Evolutionary conservation across 2,888 invertebrate species (phyloP).

Genomic region (Drosophila pseudotalamancana): DNA sequence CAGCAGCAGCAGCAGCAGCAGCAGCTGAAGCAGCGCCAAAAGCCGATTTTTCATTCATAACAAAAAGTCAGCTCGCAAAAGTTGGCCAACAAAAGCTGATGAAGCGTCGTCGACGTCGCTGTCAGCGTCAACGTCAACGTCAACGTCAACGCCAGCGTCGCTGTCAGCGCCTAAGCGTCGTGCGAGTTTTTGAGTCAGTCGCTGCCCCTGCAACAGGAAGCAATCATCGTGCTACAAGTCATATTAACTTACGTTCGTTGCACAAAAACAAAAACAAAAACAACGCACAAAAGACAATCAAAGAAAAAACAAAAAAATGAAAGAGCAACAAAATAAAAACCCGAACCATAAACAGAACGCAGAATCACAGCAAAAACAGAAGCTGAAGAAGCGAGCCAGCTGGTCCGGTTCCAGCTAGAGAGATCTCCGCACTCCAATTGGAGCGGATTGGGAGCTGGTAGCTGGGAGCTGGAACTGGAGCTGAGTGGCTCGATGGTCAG

Average conservation of each 20-base stretch:
- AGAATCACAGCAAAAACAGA: constrained; percentile 78
- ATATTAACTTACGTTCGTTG: constrained; percentile 74
- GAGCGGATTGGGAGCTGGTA: constrained; percentile 32
- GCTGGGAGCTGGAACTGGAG: constrained; percentile 41
- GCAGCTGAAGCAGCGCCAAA: constrained; percentile 30
- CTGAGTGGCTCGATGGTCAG: constrained; percentile 48
- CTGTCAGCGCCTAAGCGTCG: constrained; percentile 68
- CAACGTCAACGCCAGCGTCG: constrained; percentile 1
- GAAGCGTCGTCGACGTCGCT: constrained; percentile 55
- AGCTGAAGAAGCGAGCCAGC: constrained; percentile 65
- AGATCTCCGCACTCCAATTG: constrained; percentile 37
- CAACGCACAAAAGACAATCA: too few species aligned
- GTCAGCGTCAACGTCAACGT: background rate
- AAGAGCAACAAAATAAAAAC: constrained; percentile 31
- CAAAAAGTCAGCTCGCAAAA: constrained; percentile 44
- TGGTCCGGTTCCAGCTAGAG: constrained; percentile 47
- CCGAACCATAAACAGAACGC: constrained; percentile 17
- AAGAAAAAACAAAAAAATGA: constrained; percentile 15
- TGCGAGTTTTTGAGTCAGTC: constrained; percentile 41
- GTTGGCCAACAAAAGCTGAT: constrained; percentile 66
- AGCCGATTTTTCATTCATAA: constrained; percentile 68
- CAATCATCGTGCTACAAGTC: constrained; percentile 80
- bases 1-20: constrained; percentile 18
- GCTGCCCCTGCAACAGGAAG: constrained; percentile 69
- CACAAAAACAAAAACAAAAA: constrained; percentile 49